phyloP scores from a whole-genome alignment of 64 coral and sea anemone species.

The Montipora efflorescens region DNA sequence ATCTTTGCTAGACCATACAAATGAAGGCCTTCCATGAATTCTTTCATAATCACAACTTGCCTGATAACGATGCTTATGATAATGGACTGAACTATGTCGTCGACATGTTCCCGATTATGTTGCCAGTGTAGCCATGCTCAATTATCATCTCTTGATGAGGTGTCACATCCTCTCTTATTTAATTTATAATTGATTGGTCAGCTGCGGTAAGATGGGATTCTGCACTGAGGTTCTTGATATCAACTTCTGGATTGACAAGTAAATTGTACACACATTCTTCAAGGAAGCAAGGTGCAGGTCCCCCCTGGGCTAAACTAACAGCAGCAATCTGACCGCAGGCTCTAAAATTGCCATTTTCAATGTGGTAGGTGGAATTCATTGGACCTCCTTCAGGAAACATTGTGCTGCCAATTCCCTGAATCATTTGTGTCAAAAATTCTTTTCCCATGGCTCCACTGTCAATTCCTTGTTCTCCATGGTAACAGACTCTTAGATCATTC shows the following conservation, averaged over 20 bases:
- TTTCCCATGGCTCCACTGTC: constrained; percentile 31
- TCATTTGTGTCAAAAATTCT: not conserved
- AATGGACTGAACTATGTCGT: constrained; percentile 38
- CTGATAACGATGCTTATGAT: constrained; percentile 41
- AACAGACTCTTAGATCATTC: constrained; percentile 10
- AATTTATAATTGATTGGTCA: not conserved
- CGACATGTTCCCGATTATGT: constrained; percentile 36
- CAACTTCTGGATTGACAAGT: constrained; percentile 13
- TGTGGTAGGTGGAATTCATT: constrained; percentile 24
- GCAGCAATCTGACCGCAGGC: constrained; percentile 63
- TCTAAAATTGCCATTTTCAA: constrained; percentile 52
- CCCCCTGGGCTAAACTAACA: constrained; percentile 32
- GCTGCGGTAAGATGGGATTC: constrained; percentile 5
- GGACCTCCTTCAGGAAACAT: constrained; percentile 36
- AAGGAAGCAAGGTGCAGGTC: constrained; percentile 17
- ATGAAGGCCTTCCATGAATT: constrained; percentile 55
- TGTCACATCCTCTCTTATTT: not conserved
- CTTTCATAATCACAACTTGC: constrained; percentile 15
- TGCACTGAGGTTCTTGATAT: not conserved
- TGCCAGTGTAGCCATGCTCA: constrained; percentile 66
- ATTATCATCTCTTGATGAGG: not conserved
- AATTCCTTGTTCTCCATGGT: constrained; percentile 42
- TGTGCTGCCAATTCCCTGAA: not conserved
- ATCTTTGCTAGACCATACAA: constrained; percentile 38
- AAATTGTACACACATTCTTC: constrained; percentile 24